Conservation (phyloP, 2,797 vertebrate species). For the Enteromius radiatus region DNA sequence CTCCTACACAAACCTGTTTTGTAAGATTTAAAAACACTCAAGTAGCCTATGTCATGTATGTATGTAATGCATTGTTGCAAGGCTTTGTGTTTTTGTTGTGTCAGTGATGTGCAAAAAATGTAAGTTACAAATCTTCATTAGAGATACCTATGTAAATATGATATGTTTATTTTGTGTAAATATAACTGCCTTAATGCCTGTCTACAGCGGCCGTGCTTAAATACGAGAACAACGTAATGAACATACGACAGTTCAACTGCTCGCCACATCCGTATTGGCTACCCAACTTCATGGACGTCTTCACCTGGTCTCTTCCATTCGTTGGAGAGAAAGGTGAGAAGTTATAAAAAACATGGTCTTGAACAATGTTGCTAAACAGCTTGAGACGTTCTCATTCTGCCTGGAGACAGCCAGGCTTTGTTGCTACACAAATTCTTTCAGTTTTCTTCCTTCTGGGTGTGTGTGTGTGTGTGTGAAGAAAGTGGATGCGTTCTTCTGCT, state of each 20-base stretch:
- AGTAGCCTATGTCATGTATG: background rate
- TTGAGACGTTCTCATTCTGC: background rate
- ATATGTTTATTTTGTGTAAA: slow-evolving; percentile 2
- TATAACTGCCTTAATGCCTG: slow-evolving; percentile 47
- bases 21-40: background rate
- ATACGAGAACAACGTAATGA: slow-evolving; percentile 99
- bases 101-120: background rate
- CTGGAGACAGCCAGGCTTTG: background rate
- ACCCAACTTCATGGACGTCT: slow-evolving; percentile 99
- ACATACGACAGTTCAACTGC: slow-evolving; percentile 98
- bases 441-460: background rate
- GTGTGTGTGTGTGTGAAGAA: slow-evolving; percentile 10
- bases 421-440: slow-evolving; percentile 12
- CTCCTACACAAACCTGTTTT: background rate
- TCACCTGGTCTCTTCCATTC: slow-evolving; percentile 97
- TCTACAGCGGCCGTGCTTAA: slow-evolving; percentile 92
- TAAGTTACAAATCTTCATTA: slow-evolving; percentile 1
- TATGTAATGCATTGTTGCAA: background rate
- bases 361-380: slow-evolving; percentile 35
- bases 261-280: slow-evolving; percentile 98
- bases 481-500: background rate
- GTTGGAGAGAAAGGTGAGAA: slow-evolving; percentile 93
- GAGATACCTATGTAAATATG: background rate
- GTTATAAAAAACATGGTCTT: slow-evolving; percentile 29
- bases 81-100: background rate